phyloP scores from a whole-genome alignment of 1,140 invertebrate genomes.

The Chrysopa pallens region DNA sequence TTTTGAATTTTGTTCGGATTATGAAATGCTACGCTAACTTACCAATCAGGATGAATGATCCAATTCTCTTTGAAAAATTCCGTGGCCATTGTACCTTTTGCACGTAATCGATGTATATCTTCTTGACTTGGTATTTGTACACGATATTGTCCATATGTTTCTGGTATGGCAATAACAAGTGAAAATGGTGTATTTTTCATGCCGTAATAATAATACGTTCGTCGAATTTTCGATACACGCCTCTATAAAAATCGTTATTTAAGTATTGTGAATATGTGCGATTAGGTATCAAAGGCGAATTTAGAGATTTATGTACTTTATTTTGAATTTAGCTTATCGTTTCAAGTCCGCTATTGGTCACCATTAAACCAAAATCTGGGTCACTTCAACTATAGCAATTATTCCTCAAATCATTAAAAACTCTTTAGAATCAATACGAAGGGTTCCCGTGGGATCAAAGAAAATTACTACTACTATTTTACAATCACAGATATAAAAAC shows the following conservation, averaged over 20 bases:
- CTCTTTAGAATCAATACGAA: too few species aligned
- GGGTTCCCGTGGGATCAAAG: too few species aligned
- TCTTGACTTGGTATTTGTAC: conserved; percentile 46
- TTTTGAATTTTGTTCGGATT: not conserved
- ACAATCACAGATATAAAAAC: too few species aligned
- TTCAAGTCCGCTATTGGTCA: too few species aligned
- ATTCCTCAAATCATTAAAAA: too few species aligned
- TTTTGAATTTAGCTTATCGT: too few species aligned
- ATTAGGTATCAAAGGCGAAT: too few species aligned
- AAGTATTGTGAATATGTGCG: too few species aligned
- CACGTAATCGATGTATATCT: conserved; percentile 41
- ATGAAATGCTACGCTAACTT: conserved; percentile 9
- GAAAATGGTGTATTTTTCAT: conserved; percentile 53
- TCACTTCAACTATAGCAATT: too few species aligned
- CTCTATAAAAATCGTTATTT: conserved; percentile 10
- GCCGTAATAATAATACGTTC: conserved; percentile 44
- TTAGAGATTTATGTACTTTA: too few species aligned
- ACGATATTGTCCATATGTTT: conserved; percentile 47
- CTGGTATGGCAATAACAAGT: conserved; percentile 46
- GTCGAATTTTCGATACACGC: conserved; percentile 37
- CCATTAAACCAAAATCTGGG: too few species aligned
- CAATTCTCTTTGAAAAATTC: conserved; percentile 60
- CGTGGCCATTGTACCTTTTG: conserved; percentile 37
- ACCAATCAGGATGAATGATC: conserved; percentile 85
- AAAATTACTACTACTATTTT: too few species aligned